Evolutionary conservation across 2,113 vertebrate species (phyloP).

Genomic region (Planiliza haematocheilus): DNA sequence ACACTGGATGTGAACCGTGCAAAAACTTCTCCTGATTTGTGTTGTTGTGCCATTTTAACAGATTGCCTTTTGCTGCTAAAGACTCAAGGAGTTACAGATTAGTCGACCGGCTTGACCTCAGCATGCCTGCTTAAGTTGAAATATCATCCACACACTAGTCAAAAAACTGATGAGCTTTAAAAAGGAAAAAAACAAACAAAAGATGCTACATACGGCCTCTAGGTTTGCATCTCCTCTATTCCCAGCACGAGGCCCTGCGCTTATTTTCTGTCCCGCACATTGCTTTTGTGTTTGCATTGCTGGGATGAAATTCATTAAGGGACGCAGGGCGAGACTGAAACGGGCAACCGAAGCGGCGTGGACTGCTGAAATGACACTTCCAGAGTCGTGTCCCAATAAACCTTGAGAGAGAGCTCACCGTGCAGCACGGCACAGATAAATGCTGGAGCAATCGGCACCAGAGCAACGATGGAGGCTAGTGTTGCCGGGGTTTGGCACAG

Average conservation of each 20-base stretch:
- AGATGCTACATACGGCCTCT: slow-evolving; percentile 7
- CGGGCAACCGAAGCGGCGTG: too few relatives aligned
- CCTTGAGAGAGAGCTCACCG: not conserved
- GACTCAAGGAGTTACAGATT: too few relatives aligned
- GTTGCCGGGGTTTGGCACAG: slow-evolving; percentile 9
- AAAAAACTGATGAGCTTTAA: not conserved
- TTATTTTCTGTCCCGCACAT: slow-evolving; percentile 16
- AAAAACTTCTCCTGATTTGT: slow-evolving; percentile 2
- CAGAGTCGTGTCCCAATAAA: not conserved
- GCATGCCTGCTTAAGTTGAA: too few relatives aligned
- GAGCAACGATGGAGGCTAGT: slow-evolving; percentile 18
- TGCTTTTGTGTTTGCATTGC: not conserved
- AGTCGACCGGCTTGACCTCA: too few relatives aligned
- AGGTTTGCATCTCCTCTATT: slow-evolving; percentile 4
- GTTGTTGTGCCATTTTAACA: too few relatives aligned
- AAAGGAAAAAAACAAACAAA: not conserved
- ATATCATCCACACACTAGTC: not conserved
- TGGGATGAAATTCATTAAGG: slow-evolving; percentile 3
- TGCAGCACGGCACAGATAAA: slow-evolving; percentile 19
- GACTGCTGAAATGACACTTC: not conserved
- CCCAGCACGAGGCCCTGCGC: slow-evolving; percentile 1
- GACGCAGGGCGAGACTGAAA: not conserved
- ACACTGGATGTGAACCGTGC: not conserved
- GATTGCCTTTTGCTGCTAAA: too few relatives aligned
- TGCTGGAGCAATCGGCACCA: slow-evolving; percentile 28